Evolutionary conservation across 1,140 invertebrate genomes (phyloP), one percentile per base, ranked within the genome.

Genomic region (Elymnias hypermnestra): DNA sequence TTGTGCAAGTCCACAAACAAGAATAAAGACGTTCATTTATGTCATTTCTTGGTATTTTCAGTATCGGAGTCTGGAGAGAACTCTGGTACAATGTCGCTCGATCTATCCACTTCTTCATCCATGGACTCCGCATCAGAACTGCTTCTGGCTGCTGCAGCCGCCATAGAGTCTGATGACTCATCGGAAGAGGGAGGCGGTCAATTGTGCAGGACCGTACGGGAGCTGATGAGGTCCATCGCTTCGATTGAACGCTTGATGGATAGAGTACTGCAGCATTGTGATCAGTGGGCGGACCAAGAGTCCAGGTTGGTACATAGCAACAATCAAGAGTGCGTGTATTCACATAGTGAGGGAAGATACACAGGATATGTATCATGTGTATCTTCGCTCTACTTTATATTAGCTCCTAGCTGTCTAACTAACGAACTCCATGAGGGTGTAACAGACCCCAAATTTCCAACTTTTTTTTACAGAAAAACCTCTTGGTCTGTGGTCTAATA

Each of bases 201-300:
- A 37, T 59, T 82, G 31, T 75, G 75, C 52, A 50, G 67, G 6
- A 73, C 78, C 4, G 72, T 77, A 10, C 18, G 71, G 0, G 71
- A 69, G 18, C 64, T 78, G 12, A 75, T 75, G 69, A 49, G 67
- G 15, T 77, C 72, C 33, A 82, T 82, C 12, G 77, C 77, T 0
- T 65, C 67, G 12, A 73, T 77, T n/a, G 72, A 82, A 57, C 23
- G 72, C 22, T 57, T 78, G 5, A 78, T 82, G 74, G 74, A 82
- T 45, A 43, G 67, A 4, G 73, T 76, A 51, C 50, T 78, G 21
- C 51, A 58, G 22, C 77, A 73, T 26, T 74, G 72, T 41, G 77
- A 65, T 29, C 64, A 65, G 14, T 75, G 70, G 60, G 59, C 35
- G 25, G 68, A 70, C 21, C 28, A 53, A 2, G 63, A 66, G 7